Conservation (phyloP, 1,140 invertebrate species). For the Paracyclopina nana region DNA sequence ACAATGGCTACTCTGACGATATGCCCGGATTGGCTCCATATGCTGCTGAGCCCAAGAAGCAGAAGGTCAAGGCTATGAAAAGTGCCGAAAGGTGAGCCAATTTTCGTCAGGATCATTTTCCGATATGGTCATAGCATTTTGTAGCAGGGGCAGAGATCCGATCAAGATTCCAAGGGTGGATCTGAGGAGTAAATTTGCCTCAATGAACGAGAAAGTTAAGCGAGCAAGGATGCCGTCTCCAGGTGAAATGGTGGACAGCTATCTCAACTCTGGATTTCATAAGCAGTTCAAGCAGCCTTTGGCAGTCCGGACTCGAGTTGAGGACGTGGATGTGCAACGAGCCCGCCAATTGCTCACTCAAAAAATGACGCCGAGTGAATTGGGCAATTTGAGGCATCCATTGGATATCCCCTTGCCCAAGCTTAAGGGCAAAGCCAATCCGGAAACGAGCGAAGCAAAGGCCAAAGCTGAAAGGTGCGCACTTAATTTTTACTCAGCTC, state of each 20-base stretch:
- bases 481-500: too few species aligned
- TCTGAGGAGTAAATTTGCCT: background rate
- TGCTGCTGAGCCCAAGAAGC: too few species aligned
- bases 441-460: background rate
- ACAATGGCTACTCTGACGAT: too few species aligned
- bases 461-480: background rate
- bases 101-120: too few species aligned
- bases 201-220: background rate
- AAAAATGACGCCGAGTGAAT: background rate
- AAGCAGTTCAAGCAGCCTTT: conserved; percentile 9
- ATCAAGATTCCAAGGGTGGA: too few species aligned
- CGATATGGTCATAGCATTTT: too few species aligned
- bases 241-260: background rate
- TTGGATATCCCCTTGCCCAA: conserved; percentile 13
- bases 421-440: background rate
- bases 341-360: background rate
- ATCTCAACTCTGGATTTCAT: conserved; percentile 2
- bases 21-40: too few species aligned
- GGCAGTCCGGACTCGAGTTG: background rate
- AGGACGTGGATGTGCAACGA: conserved; percentile 4
- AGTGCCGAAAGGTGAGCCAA: too few species aligned
- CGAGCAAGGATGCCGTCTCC: background rate
- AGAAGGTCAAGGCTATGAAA: too few species aligned
- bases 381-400: background rate
- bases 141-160: too few species aligned